Evolutionary conservation across 2,797 vertebrate species (phyloP).

Genomic region (Eidolon dupreanum): DNA sequence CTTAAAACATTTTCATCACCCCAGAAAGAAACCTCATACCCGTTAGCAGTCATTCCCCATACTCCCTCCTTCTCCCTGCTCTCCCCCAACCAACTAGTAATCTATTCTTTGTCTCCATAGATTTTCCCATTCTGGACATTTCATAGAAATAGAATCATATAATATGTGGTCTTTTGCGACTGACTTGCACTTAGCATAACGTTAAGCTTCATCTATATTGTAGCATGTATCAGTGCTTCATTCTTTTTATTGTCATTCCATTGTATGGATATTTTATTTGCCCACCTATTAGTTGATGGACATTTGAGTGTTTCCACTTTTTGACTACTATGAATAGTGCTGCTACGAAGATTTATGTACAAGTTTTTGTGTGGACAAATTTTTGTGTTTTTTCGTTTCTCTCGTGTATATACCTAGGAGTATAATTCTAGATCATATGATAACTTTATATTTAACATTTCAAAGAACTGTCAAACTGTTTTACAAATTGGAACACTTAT

Average conservation of each 20-base stretch:
- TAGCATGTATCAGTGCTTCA: background rate
- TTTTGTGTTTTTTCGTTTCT: background rate
- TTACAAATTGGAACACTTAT: background rate
- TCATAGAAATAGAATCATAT: background rate
- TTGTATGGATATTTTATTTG: background rate
- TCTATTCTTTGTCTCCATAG: background rate
- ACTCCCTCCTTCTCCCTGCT: background rate
- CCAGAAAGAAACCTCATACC: background rate
- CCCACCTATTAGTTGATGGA: background rate
- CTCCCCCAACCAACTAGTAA: background rate
- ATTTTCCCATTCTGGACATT: background rate
- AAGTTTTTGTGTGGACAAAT: background rate
- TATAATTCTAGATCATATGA: background rate
- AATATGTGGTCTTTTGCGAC: background rate
- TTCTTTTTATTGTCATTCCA: conserved; percentile 7
- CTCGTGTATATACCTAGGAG: background rate
- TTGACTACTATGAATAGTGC: background rate
- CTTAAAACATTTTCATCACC: background rate
- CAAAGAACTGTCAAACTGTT: background rate
- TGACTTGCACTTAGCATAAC: background rate
- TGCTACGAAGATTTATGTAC: background rate
- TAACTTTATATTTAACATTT: background rate
- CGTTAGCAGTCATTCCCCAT: background rate
- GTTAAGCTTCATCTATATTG: conserved; percentile 15
- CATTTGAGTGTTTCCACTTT: background rate